Conservation (phyloP, 2,113 vertebrate species). For the Holacanthus passer region DNA sequence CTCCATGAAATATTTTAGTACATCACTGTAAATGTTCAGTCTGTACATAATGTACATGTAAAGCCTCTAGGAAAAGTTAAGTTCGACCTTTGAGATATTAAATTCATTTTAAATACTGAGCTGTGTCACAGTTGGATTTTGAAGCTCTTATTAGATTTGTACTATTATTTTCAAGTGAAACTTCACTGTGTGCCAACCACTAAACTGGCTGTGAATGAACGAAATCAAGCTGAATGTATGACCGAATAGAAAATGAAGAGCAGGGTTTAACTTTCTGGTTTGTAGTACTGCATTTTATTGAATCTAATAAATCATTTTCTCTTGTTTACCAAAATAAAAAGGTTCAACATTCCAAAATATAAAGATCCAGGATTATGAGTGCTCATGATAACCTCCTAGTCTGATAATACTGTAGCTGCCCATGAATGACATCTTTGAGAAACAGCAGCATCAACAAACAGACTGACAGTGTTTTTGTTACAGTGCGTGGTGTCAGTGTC, state of each 20-base stretch:
- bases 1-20: slow-evolving; percentile 58
- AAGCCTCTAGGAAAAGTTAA: slow-evolving; percentile 68
- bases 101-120: slow-evolving; percentile 69
- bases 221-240: neutral
- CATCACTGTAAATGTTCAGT: slow-evolving; percentile 57
- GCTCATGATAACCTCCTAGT: slow-evolving; percentile 58
- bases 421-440: slow-evolving; percentile 81
- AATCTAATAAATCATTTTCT: slow-evolving; percentile 82
- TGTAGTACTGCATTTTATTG: slow-evolving; percentile 86
- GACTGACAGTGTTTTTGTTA: slow-evolving; percentile 65
- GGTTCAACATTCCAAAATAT: slow-evolving; percentile 86
- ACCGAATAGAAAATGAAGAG: slow-evolving; percentile 49
- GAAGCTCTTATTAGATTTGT: slow-evolving; percentile 2
- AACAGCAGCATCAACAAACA: slow-evolving; percentile 77
- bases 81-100: slow-evolving; percentile 74
- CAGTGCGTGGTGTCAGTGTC: slow-evolving; percentile 41
- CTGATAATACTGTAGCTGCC: slow-evolving; percentile 75
- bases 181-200: neutral
- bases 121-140: slow-evolving; percentile 21
- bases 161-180: slow-evolving; percentile 14
- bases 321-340: slow-evolving; percentile 86
- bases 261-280: slow-evolving; percentile 65
- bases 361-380: slow-evolving; percentile 80
- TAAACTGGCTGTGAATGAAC: neutral
- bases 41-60: slow-evolving; percentile 76